Conservation (phyloP, 2,888 invertebrate species). For the Megalurothrips usitatus region DNA sequence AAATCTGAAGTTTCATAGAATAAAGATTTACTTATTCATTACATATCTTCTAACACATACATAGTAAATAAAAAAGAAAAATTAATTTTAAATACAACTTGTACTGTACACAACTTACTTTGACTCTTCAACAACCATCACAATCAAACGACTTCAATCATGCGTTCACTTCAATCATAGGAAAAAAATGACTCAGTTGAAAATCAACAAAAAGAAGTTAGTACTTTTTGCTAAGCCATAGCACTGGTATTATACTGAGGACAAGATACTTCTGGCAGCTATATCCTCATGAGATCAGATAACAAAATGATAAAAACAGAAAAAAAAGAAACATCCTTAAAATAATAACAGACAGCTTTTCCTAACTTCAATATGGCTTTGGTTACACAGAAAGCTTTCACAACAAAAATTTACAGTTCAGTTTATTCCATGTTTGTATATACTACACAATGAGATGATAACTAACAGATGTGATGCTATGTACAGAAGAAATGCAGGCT, state of each 20-base stretch:
- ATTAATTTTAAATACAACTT: conserved; percentile 13
- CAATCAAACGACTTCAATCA: conserved; percentile 12
- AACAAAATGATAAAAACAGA: conserved; percentile 13
- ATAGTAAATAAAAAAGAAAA: conserved; percentile 16
- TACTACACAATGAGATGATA: background rate
- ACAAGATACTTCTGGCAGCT: background rate
- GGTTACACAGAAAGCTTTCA: conserved; percentile 35
- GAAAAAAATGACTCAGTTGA: conserved; percentile 19
- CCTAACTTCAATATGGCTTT: conserved; percentile 31
- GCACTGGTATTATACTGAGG: conserved; percentile 19
- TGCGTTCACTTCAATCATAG: conserved; percentile 8
- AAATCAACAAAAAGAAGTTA: conserved; percentile 18
- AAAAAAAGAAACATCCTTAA: background rate
- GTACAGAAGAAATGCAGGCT: background rate
- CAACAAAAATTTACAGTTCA: conserved; percentile 20
- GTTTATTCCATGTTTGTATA: background rate
- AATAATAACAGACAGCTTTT: conserved; percentile 13
- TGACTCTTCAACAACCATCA: conserved; percentile 16
- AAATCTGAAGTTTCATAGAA: background rate
- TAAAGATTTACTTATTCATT: conserved; percentile 22
- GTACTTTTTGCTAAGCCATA: conserved; percentile 18
- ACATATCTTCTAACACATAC: conserved; percentile 15
- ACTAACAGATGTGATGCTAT: background rate
- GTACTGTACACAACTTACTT: conserved; percentile 16
- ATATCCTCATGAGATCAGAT: conserved; percentile 17